phyloP scores from a whole-genome alignment of 2,797 vertebrate genomes.

The Mareca strepera region DNA sequence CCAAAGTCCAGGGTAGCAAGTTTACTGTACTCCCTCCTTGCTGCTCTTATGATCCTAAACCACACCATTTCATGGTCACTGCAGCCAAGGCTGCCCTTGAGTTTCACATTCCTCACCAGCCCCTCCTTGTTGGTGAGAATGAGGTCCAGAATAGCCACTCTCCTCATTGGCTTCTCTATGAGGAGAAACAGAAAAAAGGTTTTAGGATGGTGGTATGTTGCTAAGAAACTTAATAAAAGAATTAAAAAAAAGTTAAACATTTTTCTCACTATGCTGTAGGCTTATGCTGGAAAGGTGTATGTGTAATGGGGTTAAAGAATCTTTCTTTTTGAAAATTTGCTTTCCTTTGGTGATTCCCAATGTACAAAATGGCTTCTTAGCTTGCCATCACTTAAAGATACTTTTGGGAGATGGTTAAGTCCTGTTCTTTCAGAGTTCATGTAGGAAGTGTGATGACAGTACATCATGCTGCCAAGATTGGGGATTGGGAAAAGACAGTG shows the following conservation, averaged over 20 bases:
- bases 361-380: not conserved
- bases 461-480: not conserved
- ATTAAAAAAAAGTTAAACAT: not conserved
- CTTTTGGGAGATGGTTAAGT: not conserved
- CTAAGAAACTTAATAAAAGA: not conserved
- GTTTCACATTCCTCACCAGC: no score
- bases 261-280: not conserved
- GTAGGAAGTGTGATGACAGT: not conserved
- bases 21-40: no score
- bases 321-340: not conserved
- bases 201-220: not conserved
- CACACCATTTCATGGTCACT: no score
- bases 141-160: no score
- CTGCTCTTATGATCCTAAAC: no score
- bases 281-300: not conserved
- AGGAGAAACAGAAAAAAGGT: not conserved
- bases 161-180: no score
- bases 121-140: no score
- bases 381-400: not conserved
- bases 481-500: not conserved
- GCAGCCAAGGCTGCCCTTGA: no score
- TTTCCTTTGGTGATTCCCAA: not conserved
- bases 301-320: not conserved
- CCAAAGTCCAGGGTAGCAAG: no score
- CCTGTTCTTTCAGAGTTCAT: not conserved